These are phyloP conservation scores for Brenthis daphne DNA, from an alignment of 2,888 invertebrate species.

Conservation along the genomic window DNA sequence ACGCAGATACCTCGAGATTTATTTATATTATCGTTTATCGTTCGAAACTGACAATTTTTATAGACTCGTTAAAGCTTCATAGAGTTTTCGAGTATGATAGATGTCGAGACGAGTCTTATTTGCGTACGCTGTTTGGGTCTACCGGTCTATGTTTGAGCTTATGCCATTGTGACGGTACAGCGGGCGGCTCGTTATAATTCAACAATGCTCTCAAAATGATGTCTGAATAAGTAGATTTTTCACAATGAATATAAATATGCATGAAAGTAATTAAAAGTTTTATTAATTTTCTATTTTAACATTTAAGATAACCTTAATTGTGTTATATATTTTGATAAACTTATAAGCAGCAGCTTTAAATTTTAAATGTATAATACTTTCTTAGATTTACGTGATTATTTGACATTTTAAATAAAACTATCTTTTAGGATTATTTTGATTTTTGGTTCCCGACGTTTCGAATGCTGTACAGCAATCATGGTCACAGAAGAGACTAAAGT, in stretches of 20 bases:
- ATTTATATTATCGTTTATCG: slow-evolving; percentile 1
- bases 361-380: background rate
- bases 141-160: slow-evolving; percentile 60
- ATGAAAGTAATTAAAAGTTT: slow-evolving; percentile 15
- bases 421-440: too few relatives aligned
- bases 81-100: slow-evolving; percentile 33
- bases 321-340: slow-evolving; percentile 1
- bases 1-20: slow-evolving; percentile 1
- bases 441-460: too few relatives aligned
- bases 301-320: slow-evolving; percentile 16
- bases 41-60: slow-evolving; percentile 6
- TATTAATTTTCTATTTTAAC: slow-evolving; percentile 15
- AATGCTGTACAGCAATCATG: too few relatives aligned
- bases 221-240: slow-evolving; percentile 17
- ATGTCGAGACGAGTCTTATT: slow-evolving; percentile 55
- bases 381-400: too few relatives aligned
- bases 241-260: slow-evolving; percentile 19
- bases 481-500: too few relatives aligned
- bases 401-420: too few relatives aligned
- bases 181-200: slow-evolving; percentile 40
- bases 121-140: slow-evolving; percentile 61
- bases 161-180: slow-evolving; percentile 58
- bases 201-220: slow-evolving; percentile 28
- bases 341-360: background rate
- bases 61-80: slow-evolving; percentile 8